phyloP scores from a whole-genome alignment of 1,140 invertebrate species.

The Anoplophora glabripennis region DNA sequence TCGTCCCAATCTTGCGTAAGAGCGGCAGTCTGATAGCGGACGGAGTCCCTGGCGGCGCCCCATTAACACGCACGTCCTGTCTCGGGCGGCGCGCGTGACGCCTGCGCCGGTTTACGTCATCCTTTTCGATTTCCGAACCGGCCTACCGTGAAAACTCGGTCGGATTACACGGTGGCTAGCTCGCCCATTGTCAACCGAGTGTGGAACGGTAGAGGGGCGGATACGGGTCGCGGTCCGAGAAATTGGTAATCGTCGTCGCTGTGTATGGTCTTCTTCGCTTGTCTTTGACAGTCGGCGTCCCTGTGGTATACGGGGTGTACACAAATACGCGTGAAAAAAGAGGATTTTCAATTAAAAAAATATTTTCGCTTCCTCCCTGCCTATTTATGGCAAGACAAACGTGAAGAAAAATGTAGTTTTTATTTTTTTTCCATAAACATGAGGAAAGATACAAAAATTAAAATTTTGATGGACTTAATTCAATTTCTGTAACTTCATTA shows the following conservation, averaged over 20 bases:
- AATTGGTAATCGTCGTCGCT: too few species aligned
- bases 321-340: too few species aligned
- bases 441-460: too few species aligned
- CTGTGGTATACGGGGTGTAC: too few species aligned
- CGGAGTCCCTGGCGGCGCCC: neutral
- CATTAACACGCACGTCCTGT: conserved; percentile 1
- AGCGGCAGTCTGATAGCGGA: too few species aligned
- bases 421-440: too few species aligned
- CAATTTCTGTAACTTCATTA: too few species aligned
- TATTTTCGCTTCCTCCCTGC: neutral
- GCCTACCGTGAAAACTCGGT: conserved; percentile 33
- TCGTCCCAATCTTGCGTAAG: too few species aligned
- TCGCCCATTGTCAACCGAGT: conserved; percentile 22
- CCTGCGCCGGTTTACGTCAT: conserved; percentile 23
- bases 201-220: neutral
- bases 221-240: neutral
- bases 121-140: conserved; percentile 27
- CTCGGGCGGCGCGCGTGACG: conserved; percentile 15
- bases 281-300: too few species aligned
- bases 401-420: neutral
- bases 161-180: conserved; percentile 24
- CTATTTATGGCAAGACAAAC: neutral
- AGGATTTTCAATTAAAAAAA: neutral
- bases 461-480: too few species aligned
- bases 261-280: too few species aligned